Base-by-base conservation (phyloP, 1,140 invertebrate species). In the Eciton burchellii region DNA sequence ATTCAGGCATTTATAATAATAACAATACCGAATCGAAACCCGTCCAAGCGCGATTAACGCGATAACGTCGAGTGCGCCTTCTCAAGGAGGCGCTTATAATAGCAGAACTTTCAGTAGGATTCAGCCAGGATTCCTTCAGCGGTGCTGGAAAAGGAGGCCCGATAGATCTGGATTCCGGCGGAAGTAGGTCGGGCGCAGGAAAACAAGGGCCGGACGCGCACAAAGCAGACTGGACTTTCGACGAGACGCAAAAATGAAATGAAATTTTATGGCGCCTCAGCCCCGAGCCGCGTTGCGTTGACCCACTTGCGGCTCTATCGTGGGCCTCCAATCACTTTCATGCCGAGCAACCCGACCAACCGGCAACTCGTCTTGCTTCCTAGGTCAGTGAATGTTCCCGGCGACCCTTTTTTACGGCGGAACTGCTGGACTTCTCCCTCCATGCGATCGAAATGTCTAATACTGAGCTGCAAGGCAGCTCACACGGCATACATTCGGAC, bases 291-390 rank as follows among this genome's bases (percentile, higher is more conserved):
- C 76, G 45, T 41, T 66, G 24, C 74, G 52, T 12, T 77, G 86
- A 83, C 88, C 88, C 24, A 89, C 86, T 89, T 89, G 54, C 43
- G 43, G 24, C 63, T 83, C 66, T 84, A 88, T 89, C 86, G 57
- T 59, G 62, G 76, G 35, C 19, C 79, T 8, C 79, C 71, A 57
- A 89, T 88, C 86, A 86, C 88, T 89, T 88, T 86, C 86, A 83
- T 87, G 82, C 60, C 60, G 57, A 49, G 35, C 29, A 66, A 72
- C 26, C 47, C 21, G 66, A 56, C 68, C 54, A 41, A 57, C 57
- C 21, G 65, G 43, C 21, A 47, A 49, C 56, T 43, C 68, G 19
- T 60, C 79, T 84, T 66, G 54, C 5, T 82, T 77, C 86, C 79
- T 88, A 88, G 82, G 84, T 86, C 86, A 88, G 84, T 88, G 66